Percentiles rank a stretch among this genome's conserved stretches.
Evolutionary conservation across 2,888 invertebrate genomes (phyloP).

Genomic region (Dryadula phaetusa): DNA sequence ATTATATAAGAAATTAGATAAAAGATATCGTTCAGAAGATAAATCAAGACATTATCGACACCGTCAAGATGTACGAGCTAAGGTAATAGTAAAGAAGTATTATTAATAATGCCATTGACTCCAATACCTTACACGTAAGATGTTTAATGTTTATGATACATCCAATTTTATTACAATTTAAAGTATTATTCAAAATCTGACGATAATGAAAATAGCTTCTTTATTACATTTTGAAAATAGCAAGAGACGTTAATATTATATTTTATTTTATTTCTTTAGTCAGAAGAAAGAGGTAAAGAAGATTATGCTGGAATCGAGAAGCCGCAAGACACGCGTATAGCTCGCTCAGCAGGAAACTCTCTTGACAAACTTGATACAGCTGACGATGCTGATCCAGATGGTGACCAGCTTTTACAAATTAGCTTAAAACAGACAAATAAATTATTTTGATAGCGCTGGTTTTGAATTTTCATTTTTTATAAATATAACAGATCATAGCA

Average conservation of each 20-base stretch:
- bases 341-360: slow-evolving; percentile 89
- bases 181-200: too few species aligned
- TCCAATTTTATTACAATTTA: too few species aligned
- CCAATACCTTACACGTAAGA: too few species aligned
- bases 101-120: too few species aligned
- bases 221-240: too few species aligned
- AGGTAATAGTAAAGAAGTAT: slow-evolving; percentile 73
- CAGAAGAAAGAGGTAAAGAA: slow-evolving; percentile 90
- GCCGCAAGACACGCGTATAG: slow-evolving; percentile 79
- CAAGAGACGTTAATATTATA: too few species aligned
- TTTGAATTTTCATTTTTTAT: too few species aligned
- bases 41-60: slow-evolving; percentile 86
- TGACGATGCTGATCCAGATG: slow-evolving; percentile 86
- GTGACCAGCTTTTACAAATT: slow-evolving; percentile 52
- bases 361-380: slow-evolving; percentile 88
- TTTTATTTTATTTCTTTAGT: slow-evolving; percentile 61
- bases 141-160: too few species aligned
- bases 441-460: not conserved
- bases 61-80: slow-evolving; percentile 90
- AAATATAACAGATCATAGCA: too few species aligned
- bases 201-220: too few species aligned
- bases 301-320: slow-evolving; percentile 84
- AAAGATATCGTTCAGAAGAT: slow-evolving; percentile 91
- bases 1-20: slow-evolving; percentile 91
- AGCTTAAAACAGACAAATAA: not conserved